phyloP scores from a whole-genome alignment of 2,888 invertebrate species.

The Acanthococcus lagerstroemiae region DNA sequence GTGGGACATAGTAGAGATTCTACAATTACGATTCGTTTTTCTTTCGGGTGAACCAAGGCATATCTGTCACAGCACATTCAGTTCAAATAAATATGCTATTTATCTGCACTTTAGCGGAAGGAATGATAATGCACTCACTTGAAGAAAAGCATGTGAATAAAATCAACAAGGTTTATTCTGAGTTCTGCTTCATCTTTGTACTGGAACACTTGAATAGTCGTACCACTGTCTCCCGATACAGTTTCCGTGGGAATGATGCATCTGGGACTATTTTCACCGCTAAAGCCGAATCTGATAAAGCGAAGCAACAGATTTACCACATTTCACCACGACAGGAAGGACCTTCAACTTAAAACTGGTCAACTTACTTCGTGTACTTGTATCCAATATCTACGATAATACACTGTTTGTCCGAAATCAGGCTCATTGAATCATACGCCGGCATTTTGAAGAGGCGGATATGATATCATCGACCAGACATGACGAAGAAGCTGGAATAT shows the following conservation, averaged over 20 bases:
- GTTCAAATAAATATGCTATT: background rate
- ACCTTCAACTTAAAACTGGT: too few relatives aligned
- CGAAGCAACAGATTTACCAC: conserved; percentile 32
- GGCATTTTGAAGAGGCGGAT: conserved; percentile 12
- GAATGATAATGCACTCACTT: conserved; percentile 48
- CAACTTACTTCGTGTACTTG: conserved; percentile 87
- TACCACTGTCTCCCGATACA: conserved; percentile 53
- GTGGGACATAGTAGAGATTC: conserved; percentile 80
- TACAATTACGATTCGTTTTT: conserved; percentile 79
- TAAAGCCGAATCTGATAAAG: conserved; percentile 73
- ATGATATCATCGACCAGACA: too few relatives aligned
- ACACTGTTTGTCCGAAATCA: conserved; percentile 64
- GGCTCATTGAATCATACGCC: conserved; percentile 16
- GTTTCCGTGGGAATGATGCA: conserved; percentile 75
- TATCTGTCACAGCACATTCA: conserved; percentile 53
- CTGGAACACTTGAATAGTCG: conserved; percentile 53
- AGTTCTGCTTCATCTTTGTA: conserved; percentile 58
- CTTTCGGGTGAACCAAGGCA: conserved; percentile 84
- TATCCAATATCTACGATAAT: conserved; percentile 83
- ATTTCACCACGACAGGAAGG: conserved; percentile 4
- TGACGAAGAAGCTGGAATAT: too few relatives aligned
- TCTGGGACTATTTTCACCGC: conserved; percentile 77
- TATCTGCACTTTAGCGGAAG: background rate
- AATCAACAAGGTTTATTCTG: conserved; percentile 76
- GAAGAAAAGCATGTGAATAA: conserved; percentile 78